Conservation (phyloP, 2,888 invertebrate species). For the Lomographa bimaculata region DNA sequence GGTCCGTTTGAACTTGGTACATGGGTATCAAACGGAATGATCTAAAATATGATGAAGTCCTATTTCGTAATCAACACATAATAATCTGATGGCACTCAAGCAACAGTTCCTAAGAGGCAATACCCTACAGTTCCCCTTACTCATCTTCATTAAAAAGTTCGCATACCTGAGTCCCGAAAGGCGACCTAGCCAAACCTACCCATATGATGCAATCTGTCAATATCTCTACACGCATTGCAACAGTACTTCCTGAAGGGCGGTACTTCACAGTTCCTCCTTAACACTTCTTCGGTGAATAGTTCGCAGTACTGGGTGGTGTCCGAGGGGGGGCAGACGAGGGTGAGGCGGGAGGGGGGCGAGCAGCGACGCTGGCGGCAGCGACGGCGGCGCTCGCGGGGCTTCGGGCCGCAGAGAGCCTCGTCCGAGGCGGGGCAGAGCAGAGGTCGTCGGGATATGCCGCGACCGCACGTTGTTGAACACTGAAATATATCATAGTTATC, state of each 20-base stretch:
- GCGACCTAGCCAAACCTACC: slow-evolving; percentile 2
- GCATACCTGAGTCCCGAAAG: background rate
- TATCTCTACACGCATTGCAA: slow-evolving; percentile 78
- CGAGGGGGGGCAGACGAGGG: slow-evolving; percentile 45
- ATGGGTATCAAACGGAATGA: too few relatives aligned
- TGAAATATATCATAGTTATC: too few relatives aligned
- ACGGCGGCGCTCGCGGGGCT: slow-evolving; percentile 76
- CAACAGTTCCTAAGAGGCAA: too few relatives aligned
- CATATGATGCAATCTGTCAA: slow-evolving; percentile 32
- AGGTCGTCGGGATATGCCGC: slow-evolving; percentile 80
- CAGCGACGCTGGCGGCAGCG: slow-evolving; percentile 75
- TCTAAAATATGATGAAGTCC: too few relatives aligned
- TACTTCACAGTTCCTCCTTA: slow-evolving; percentile 81
- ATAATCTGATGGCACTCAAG: too few relatives aligned
- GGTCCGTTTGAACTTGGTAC: too few relatives aligned
- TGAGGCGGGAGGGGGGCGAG: slow-evolving; percentile 36
- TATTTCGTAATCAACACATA: too few relatives aligned
- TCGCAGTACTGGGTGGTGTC: slow-evolving; percentile 79
- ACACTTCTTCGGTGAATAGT: slow-evolving; percentile 58
- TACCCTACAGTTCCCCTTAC: too few relatives aligned
- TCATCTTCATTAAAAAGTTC: background rate
- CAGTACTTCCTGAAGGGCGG: slow-evolving; percentile 84
- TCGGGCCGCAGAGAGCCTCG: slow-evolving; percentile 78
- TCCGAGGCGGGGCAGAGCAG: slow-evolving; percentile 79
- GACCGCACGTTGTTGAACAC: slow-evolving; percentile 86